phyloP scores from a whole-genome alignment of 2,888 invertebrate species.

The Strigamia crassipes region DNA sequence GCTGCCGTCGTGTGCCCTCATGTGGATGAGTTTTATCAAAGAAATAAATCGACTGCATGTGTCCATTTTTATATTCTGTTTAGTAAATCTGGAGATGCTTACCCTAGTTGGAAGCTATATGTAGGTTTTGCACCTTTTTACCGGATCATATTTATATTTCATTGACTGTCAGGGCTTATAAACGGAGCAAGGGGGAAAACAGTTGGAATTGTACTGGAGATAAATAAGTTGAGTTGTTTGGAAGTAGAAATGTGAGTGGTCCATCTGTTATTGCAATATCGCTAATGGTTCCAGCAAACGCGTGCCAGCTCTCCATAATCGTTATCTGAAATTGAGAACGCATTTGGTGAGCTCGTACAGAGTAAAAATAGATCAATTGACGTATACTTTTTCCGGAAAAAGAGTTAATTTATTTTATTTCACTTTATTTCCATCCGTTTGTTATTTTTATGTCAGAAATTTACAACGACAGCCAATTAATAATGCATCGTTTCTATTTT shows the following conservation, averaged over 20 bases:
- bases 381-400: background rate
- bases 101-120: background rate
- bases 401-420: slow-evolving; percentile 1
- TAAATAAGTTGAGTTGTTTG: slow-evolving; percentile 2
- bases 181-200: background rate
- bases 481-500: background rate
- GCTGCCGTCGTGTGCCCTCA: background rate
- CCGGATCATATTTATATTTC: background rate
- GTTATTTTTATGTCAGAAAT: background rate
- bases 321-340: slow-evolving; percentile 31
- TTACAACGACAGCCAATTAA: background rate
- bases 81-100: background rate
- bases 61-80: background rate
- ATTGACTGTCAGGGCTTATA: background rate
- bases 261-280: slow-evolving; percentile 35
- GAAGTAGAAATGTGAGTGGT: slow-evolving; percentile 13
- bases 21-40: background rate
- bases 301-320: slow-evolving; percentile 33
- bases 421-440: background rate
- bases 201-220: background rate
- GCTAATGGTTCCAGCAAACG: slow-evolving; percentile 22
- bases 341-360: slow-evolving; percentile 22
- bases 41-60: background rate
- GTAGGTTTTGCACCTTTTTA: background rate
- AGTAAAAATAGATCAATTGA: slow-evolving; percentile 12